Evolutionary conservation across 2,797 vertebrate species (phyloP), one percentile per base, ranked within the genome.

Genomic region (Semaprochilodus insignis): DNA sequence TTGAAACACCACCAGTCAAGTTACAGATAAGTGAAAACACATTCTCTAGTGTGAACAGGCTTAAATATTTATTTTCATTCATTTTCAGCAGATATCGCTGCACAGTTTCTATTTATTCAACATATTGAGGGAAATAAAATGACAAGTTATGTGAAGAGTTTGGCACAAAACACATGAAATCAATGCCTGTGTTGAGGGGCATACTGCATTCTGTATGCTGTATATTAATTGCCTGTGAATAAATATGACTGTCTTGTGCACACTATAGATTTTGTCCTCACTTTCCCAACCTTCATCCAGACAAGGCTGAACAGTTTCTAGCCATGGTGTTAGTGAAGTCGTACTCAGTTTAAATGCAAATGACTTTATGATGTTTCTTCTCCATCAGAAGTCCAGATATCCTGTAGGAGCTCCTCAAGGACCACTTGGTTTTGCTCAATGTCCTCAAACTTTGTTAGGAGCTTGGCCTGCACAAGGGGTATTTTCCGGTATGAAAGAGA

Each of bases 361-460:
- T 27, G 15, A 0, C 16, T 34, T 40, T 34, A 73, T 27, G 8
- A 55, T 55, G 19, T 55, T 55, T 7, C 13, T 54, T 73, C 23
- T 19, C 6, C 8, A 6, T 55, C 51, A 31, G 71, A 31, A 21
- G 2, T 57, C 23, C 82, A 76, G 3, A 78, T 73, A 6, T 60
- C 80, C 59, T 84, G 13, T 16, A 75, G 48, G 21, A 83, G 36
- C 6, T 91, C 78, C 27, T 92, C 88, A 72, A 94, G 14, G 27
- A 88, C 74, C 0, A 95, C 14, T 6, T 72, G 87, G 16, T 93
- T 91, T 85, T 85, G 90, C 5, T 76, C 87, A 0, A 93, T 85
- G 78, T 94, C 93, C 81, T 95, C 91, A 81, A 93, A 92, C 85
- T 88, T 90, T 14, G 87, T 93, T 69, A 94, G 74, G 19, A 92